These are phyloP conservation scores for Buathra laborator DNA, from an alignment of 2,888 invertebrate species.

Conservation along the genomic window DNA sequence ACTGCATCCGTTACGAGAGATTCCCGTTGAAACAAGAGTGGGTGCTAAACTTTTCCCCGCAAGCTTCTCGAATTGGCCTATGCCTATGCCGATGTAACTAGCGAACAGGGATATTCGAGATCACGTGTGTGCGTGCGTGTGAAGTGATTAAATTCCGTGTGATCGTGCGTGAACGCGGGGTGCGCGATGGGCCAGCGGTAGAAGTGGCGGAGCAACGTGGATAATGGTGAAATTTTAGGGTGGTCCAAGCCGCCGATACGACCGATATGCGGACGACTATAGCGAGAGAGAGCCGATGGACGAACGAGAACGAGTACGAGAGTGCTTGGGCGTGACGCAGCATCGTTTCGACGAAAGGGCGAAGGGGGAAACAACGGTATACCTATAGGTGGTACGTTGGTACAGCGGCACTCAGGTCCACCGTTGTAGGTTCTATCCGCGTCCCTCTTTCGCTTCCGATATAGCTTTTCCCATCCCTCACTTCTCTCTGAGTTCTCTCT, in stretches of 20 bases:
- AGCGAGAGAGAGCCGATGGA: not conserved
- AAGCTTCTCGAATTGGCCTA: not conserved
- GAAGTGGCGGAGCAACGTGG: conserved; percentile 56
- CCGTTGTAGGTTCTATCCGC: conserved; percentile 9
- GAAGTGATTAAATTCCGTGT: conserved; percentile 80
- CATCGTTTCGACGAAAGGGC: conserved; percentile 59
- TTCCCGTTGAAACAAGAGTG: not conserved
- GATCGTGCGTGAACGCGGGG: conserved; percentile 46
- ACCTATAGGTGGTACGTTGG: conserved; percentile 47
- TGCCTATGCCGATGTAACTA: not conserved
- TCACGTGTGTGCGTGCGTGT: conserved; percentile 45
- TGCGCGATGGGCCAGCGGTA: conserved; percentile 21
- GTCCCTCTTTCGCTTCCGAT: conserved; percentile 20
- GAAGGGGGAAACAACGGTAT: conserved; percentile 50
- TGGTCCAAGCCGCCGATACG: conserved; percentile 1
- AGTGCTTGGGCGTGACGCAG: conserved; percentile 61
- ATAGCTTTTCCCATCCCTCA: conserved; percentile 51
- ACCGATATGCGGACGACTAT: conserved; percentile 13
- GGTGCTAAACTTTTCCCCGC: not conserved
- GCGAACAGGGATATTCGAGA: not conserved
- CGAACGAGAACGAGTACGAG: conserved; percentile 49
- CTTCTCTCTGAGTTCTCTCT: conserved; percentile 7
- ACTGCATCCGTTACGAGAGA: conserved; percentile 10
- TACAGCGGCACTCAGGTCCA: conserved; percentile 42
- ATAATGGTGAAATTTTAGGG: conserved; percentile 60